Evolutionary conservation across 2,888 invertebrate species (phyloP).

Genomic region (Orchesellides sinensis): DNA sequence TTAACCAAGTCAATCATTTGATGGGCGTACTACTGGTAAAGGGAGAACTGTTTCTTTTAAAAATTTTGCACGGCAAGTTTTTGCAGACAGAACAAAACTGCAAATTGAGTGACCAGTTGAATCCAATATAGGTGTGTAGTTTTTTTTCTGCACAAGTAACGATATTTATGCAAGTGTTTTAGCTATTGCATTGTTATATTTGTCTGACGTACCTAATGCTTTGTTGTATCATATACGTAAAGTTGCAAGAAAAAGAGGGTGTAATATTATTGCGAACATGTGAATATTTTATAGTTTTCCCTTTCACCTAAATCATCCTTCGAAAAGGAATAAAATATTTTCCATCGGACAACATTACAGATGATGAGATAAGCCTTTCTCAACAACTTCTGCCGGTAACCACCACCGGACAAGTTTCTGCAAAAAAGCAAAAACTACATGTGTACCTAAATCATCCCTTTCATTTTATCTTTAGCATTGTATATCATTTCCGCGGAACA

Average conservation of each 20-base stretch:
- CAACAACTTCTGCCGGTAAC: not conserved
- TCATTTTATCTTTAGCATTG: not conserved
- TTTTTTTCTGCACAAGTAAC: not conserved
- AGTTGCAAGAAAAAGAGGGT: conserved; percentile 6
- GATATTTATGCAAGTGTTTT: no score
- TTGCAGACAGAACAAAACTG: not conserved
- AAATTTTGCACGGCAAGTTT: not conserved
- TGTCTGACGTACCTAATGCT: not conserved
- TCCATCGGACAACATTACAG: no score
- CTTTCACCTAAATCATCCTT: conserved; percentile 49
- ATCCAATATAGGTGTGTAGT: not conserved
- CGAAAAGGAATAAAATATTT: not conserved
- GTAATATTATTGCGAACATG: conserved; percentile 13
- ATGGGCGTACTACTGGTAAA: conserved; percentile 6
- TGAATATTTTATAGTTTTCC: conserved; percentile 38
- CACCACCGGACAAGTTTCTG: not conserved
- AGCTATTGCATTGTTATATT: no score
- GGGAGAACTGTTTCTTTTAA: not conserved
- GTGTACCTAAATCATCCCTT: not conserved
- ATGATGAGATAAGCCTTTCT: conserved; percentile 2
- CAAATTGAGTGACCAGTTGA: conserved; percentile 10
- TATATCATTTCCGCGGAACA: not conserved
- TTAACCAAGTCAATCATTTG: not conserved
- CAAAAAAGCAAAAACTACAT: not conserved
- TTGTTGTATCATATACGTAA: no score